A percentile compares a stretch with the other conserved stretches of the same genome.
Evolutionary conservation across 2,888 invertebrate genomes (phyloP).

Genomic region (Drosophila koepferae): DNA sequence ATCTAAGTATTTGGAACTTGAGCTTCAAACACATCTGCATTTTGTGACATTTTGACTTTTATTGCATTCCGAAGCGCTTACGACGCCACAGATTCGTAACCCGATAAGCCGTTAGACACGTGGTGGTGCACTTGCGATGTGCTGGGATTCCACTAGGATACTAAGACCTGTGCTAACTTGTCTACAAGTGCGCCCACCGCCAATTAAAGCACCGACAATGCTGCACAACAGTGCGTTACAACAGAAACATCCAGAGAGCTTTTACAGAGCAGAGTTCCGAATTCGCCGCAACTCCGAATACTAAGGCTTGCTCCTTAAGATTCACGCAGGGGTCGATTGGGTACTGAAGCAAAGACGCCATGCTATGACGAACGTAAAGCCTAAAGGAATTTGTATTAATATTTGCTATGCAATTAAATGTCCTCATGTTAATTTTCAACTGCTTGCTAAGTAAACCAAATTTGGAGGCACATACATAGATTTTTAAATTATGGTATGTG

Average conservation of each 20-base stretch:
- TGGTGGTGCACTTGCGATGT: slow-evolving; percentile 58
- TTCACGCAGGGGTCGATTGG: not conserved
- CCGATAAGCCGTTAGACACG: slow-evolving; percentile 33
- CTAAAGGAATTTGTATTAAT: not conserved
- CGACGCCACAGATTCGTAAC: slow-evolving; percentile 1
- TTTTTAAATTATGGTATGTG: not conserved
- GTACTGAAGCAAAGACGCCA: too few relatives aligned
- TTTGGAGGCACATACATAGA: not conserved
- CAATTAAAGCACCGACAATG: slow-evolving; percentile 39
- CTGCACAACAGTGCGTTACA: slow-evolving; percentile 5
- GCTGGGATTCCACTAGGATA: slow-evolving; percentile 57
- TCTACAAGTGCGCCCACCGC: slow-evolving; percentile 41
- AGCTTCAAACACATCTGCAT: not conserved
- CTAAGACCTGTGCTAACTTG: slow-evolving; percentile 34
- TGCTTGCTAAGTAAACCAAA: not conserved
- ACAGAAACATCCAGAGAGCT: slow-evolving; percentile 38
- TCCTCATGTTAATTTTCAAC: not conserved
- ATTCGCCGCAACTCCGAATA: slow-evolving; percentile 51
- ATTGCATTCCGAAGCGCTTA: slow-evolving; percentile 8
- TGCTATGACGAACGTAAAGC: too few relatives aligned
- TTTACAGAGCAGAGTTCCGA: slow-evolving; percentile 3
- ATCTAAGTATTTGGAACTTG: not conserved
- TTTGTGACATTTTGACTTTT: not conserved
- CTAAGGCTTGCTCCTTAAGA: not conserved
- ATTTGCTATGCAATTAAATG: not conserved